These are phyloP conservation scores for Phycodurus eques DNA, from an alignment of 2,113 vertebrate genomes.

Conservation along the genomic window DNA sequence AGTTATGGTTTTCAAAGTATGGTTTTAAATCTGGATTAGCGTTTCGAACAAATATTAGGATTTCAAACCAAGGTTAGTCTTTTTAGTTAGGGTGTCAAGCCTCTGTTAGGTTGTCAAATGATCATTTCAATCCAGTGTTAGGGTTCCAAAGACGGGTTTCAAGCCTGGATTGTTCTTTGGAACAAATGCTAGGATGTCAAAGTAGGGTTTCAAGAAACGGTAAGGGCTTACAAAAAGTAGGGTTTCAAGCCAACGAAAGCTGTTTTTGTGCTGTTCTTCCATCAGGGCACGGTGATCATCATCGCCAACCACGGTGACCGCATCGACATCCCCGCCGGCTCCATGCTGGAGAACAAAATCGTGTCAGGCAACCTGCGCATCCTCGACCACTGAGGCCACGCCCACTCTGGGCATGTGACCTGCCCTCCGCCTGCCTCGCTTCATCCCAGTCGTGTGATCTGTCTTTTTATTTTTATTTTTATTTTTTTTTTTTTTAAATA, in stretches of 20 bases:
- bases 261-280: not conserved
- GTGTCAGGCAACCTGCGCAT: constrained; percentile 98
- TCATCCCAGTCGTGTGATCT: constrained; percentile 20
- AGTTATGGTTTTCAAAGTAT: too few species aligned
- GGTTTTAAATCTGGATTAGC: too few species aligned
- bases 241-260: not conserved
- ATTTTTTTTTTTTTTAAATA: not conserved
- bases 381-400: constrained; percentile 86
- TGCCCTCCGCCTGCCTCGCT: constrained; percentile 4
- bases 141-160: too few species aligned
- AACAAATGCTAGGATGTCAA: too few species aligned
- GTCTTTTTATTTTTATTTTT: not conserved
- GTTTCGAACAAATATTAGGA: too few species aligned
- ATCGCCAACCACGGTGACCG: constrained; percentile 97
- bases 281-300: constrained; percentile 96
- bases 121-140: too few species aligned
- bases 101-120: too few species aligned
- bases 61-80: too few species aligned
- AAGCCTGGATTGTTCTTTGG: too few species aligned
- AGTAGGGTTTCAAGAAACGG: too few species aligned
- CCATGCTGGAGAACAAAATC: constrained; percentile 96
- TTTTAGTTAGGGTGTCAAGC: too few species aligned
- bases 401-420: constrained; percentile 7
- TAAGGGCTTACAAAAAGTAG: too few species aligned
- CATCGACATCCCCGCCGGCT: constrained; percentile 95